Conservation (phyloP, 2,113 vertebrate species). For the Microcebus jonahi region DNA sequence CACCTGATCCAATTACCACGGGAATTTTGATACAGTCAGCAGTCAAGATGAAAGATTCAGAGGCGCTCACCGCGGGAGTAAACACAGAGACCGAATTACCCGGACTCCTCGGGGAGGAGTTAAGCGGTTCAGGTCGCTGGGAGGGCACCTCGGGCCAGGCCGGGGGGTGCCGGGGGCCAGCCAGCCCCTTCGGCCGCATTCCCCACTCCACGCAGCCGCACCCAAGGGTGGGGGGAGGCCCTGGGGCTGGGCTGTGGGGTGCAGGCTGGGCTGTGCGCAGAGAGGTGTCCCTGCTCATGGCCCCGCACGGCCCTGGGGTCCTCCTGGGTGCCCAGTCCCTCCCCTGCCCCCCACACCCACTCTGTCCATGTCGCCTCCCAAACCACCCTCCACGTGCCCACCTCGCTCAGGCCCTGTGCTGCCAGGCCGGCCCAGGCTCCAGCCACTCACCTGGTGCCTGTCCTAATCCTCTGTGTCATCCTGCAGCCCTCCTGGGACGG, state of each 20-base stretch:
- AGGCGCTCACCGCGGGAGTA: constrained; percentile 29
- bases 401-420: neutral
- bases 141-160: neutral
- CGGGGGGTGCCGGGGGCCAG: neutral
- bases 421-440: neutral
- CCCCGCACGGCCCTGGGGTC: neutral
- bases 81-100: constrained; percentile 69
- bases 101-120: constrained; percentile 45
- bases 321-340: neutral
- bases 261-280: rapidly evolving
- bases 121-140: neutral
- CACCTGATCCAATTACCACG: constrained; percentile 87
- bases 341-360: no score
- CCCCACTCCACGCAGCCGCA: rapidly evolving
- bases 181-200: rapidly evolving
- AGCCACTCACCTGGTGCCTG: rapidly evolving
- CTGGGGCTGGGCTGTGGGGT: rapidly evolving
- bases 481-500: rapidly evolving
- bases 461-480: neutral
- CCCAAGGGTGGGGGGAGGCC: rapidly evolving
- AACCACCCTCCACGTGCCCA: rapidly evolving
- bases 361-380: neutral
- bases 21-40: constrained; percentile 84
- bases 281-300: rapidly evolving
- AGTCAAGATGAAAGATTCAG: constrained; percentile 66